These are phyloP conservation scores for Crepidodera aurea DNA, from an alignment of 2,888 invertebrate genomes.

Conservation along the genomic window DNA sequence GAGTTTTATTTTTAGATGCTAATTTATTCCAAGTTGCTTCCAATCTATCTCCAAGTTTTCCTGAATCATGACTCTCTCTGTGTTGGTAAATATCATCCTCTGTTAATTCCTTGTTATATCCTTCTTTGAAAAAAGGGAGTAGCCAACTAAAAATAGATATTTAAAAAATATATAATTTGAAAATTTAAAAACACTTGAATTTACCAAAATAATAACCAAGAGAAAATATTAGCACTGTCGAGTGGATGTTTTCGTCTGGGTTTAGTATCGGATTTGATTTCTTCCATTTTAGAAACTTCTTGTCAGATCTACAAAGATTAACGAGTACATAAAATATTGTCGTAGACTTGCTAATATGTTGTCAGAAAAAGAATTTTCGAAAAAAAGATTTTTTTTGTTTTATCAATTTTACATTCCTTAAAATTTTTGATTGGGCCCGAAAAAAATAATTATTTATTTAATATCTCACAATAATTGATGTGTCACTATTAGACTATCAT, in stretches of 20 bases:
- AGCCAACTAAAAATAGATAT: constrained; percentile 61
- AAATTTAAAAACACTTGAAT: too few species aligned
- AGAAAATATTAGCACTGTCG: constrained; percentile 32
- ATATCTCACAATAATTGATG: too few species aligned
- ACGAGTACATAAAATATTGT: too few species aligned
- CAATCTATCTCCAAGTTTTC: constrained; percentile 58
- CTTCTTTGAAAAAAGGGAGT: constrained; percentile 62
- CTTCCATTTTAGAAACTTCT: constrained; percentile 16
- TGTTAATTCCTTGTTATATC: constrained; percentile 61
- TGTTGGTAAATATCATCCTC: constrained; percentile 63
- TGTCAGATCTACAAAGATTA: too few species aligned
- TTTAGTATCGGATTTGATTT: constrained; percentile 10
- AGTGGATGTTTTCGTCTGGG: constrained; percentile 32
- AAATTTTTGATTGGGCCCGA: too few species aligned
- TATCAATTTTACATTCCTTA: too few species aligned
- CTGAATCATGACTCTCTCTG: constrained; percentile 61
- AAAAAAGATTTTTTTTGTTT: too few species aligned
- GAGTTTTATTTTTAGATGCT: constrained; percentile 40
- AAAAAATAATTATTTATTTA: too few species aligned
- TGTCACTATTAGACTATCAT: too few species aligned
- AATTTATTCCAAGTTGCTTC: constrained; percentile 53
- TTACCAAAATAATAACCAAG: constrained; percentile 40
- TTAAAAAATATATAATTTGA: too few species aligned
- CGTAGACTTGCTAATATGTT: too few species aligned
- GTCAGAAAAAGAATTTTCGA: too few species aligned